phyloP scores from a whole-genome alignment of 1,140 invertebrate genomes.

The Macrosteles quadrilineatus region DNA sequence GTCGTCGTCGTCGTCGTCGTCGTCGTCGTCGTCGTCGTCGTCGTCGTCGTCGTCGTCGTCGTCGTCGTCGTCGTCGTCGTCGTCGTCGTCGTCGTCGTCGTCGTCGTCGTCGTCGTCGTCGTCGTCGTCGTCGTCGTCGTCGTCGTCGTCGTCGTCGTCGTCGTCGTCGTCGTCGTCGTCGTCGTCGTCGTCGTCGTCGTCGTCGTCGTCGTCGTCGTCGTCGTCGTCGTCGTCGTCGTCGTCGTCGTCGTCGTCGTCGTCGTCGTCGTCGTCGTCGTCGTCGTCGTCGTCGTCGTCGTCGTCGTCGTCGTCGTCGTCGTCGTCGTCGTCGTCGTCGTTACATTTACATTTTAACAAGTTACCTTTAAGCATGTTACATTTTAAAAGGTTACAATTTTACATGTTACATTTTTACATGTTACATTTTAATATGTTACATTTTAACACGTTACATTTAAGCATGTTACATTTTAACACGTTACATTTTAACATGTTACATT shows the following conservation, averaged over 20 bases:
- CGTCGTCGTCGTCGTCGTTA: slow-evolving; percentile 36
- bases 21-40: slow-evolving; percentile 20
- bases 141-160: slow-evolving; percentile 34
- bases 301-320: not conserved
- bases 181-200: not conserved
- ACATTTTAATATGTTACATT: too few relatives aligned
- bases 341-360: slow-evolving; percentile 35
- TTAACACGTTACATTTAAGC: too few relatives aligned
- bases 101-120: slow-evolving; percentile 41
- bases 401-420: too few relatives aligned
- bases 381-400: too few relatives aligned
- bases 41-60: not conserved
- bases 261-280: slow-evolving; percentile 17
- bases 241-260: slow-evolving; percentile 19
- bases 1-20: slow-evolving; percentile 13
- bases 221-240: not conserved
- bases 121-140: slow-evolving; percentile 41
- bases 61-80: slow-evolving; percentile 34
- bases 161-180: not conserved
- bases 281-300: slow-evolving; percentile 11
- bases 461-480: too few relatives aligned
- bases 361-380: too few relatives aligned
- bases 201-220: not conserved
- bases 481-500: too few relatives aligned
- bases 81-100: slow-evolving; percentile 38